Base-by-base conservation (phyloP, 2,797 vertebrate genomes). In the Telmatherina bonti region DNA sequence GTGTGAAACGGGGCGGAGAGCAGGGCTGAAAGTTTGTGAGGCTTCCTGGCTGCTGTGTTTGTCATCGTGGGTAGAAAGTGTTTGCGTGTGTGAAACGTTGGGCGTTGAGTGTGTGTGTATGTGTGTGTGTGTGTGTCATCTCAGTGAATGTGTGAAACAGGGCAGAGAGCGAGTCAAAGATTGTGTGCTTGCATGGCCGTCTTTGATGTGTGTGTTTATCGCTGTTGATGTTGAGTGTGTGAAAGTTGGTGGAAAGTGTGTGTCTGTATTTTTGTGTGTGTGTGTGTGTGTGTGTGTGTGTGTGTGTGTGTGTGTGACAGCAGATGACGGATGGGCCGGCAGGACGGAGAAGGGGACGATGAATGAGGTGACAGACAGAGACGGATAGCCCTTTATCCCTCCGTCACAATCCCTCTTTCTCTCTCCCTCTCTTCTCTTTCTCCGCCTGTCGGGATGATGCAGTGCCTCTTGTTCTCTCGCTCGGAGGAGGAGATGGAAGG, bases 381-480 rank as follows among this genome's bases (percentile, higher is more conserved):
- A 97, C 96, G 91, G 96, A 97, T 98, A 96, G 94, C 95, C 95
- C 96, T 96, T 94, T 95, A 94, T 97, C 94, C 95, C 95, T 96
- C 95, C 95, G 95, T 96, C 96, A 96, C 96, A 96, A 96, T 88
- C 85, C 87, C 85, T 89, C 88, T 88, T 91, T 93, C 91, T 93
- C 88, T 84, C 86, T 73, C 83, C 84, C 88, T 90, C 88, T 91
- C 89, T 80, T 89, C 88, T 89, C 89, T 91, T 92, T 92, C 90
- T 92, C 75, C 91, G 94, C 92, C 96, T 98, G 97, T 96, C 97
- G 96, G 94, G 94, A 97, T 97, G 97, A 98, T 98, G 96, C 96
- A 98, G 96, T 97, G 94, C 97, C 95, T 94, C 95, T 96, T 96
- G 96, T 97, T 95, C 91, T 91, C 88, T 72, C 71, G 75, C 88